Evolutionary conservation across 2,113 vertebrate genomes (phyloP).

Genomic region (Ornithorhynchus anatinus): DNA sequence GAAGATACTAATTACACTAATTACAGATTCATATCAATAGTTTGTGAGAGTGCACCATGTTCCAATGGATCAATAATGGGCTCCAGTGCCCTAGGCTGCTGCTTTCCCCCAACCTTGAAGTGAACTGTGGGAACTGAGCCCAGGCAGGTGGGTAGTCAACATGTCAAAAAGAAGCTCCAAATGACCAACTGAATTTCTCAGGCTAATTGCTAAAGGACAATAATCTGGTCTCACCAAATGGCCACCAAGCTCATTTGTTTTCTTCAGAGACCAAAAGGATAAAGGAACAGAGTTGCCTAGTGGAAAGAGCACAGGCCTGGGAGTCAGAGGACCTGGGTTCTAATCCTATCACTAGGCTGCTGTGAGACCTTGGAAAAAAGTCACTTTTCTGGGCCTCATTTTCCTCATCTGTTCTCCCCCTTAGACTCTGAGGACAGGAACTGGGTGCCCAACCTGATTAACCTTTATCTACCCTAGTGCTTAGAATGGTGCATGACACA

Average conservation of each 20-base stretch:
- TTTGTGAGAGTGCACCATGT: slow-evolving; percentile 2
- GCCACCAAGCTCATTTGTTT: neutral
- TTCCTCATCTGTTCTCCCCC: neutral
- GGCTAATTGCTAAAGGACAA: neutral
- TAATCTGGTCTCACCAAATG: neutral
- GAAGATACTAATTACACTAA: neutral
- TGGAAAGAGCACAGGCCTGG: no score
- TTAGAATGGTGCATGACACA: no score
- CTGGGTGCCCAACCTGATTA: no score
- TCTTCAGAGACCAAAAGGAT: neutral
- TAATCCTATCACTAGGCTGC: no score
- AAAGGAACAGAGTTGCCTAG: no score
- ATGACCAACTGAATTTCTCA: neutral
- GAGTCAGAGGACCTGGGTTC: no score
- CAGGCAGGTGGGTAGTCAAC: neutral
- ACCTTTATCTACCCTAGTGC: no score
- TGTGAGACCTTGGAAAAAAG: no score
- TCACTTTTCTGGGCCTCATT: no score
- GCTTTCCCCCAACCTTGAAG: neutral
- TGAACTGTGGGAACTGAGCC: neutral
- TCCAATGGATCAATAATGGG: neutral
- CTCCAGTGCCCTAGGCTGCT: neutral
- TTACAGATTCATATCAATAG: slow-evolving; percentile 29
- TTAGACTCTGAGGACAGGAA: no score
- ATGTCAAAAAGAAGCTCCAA: neutral